Base-by-base conservation (phyloP, 2,888 invertebrate species). In the Drosophila kuntzei region DNA sequence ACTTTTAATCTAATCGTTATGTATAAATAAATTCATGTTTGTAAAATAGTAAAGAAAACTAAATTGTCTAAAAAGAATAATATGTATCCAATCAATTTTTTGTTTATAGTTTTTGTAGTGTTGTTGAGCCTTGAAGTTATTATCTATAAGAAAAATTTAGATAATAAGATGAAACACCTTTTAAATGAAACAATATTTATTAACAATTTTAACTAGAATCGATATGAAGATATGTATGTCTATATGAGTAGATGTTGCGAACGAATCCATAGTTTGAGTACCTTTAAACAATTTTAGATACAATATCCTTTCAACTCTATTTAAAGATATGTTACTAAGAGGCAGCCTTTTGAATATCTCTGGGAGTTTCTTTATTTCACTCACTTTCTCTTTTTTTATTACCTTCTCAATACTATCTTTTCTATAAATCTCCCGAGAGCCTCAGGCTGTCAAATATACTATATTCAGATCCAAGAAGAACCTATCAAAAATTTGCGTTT, bases 401-500 rank as follows among this genome's bases (percentile, higher is more conserved):
- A n/a, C n/a, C n/a, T 25, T 25, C 7, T 12, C 18, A 12, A 8
- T 25, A 18, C 50, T 50, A 16, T 37, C 16, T 4, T 37, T 37
- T 20, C n/a, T 37, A 16, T 37, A 25, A 16, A 25, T 3, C 9
- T 22, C 16, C 9, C 44, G 8, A 16, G 43, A 16, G 16, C 34
- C 47, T 41, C n/a, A 2, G 34, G 49, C 66, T 68, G 54, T 43
- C 53, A 22, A 54, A 12, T 12, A 51, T 57, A 66, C 47, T 73
- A 55, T 70, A 63, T 39, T 16, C 47, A 62, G 51, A 74, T 49
- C 46, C 55, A 68, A 55, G 32, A 59, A 64, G 20, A 76, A 72
- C 70, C 71, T 72, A 85, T 79, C 78, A 74, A 86, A 87, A 86
- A 86, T 80, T 86, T 86, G 85, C 85, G 85, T 86, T 87, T 83